Conservation (phyloP, 2,797 vertebrate genomes). For the Rallus crepitans region DNA sequence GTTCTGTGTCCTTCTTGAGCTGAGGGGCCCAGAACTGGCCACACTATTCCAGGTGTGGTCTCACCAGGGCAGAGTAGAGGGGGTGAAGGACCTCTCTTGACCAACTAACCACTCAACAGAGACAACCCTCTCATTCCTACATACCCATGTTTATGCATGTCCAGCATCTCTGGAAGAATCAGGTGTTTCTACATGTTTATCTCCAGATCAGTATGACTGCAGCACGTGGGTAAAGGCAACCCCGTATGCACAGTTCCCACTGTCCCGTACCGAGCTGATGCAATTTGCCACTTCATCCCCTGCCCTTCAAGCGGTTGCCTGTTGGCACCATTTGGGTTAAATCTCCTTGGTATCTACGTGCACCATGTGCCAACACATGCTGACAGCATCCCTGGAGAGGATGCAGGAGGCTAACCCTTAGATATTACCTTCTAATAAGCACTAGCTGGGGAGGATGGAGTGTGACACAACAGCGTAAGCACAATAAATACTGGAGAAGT, state of each 20-base stretch:
- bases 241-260: accelerated
- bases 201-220: not conserved
- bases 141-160: not conserved
- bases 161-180: not conserved
- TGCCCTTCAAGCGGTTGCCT: not conserved
- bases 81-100: too few relatives aligned
- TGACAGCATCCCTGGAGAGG: not conserved
- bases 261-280: not conserved
- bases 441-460: not conserved
- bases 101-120: not conserved
- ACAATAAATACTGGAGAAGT: not conserved
- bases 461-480: accelerated
- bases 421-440: not conserved
- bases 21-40: too few relatives aligned
- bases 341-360: not conserved
- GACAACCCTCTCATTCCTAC: not conserved
- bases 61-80: too few relatives aligned
- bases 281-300: not conserved
- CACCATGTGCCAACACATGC: not conserved
- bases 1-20: too few relatives aligned
- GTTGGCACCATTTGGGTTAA: not conserved
- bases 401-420: not conserved
- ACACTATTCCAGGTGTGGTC: too few relatives aligned
- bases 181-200: not conserved
- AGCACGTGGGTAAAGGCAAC: not conserved